A percentile compares a stretch with the other conserved stretches of the same genome.
Conservation (phyloP, 2,888 invertebrate species). For the Cremastinae sp. region DNA sequence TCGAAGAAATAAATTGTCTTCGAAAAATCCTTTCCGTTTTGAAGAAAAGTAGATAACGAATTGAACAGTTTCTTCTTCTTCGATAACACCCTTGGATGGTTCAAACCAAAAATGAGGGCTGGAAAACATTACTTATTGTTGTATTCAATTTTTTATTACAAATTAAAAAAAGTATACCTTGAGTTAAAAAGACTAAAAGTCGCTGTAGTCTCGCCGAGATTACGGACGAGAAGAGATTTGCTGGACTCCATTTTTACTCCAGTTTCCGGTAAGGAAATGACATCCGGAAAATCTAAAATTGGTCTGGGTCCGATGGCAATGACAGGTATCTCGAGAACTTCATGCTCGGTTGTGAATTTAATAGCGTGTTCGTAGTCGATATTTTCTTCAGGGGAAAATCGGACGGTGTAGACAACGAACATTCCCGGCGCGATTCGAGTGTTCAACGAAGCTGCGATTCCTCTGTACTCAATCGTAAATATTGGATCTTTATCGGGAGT, state of each 20-base stretch:
- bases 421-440: conserved; percentile 87
- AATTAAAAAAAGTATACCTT: conserved; percentile 73
- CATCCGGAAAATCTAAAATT: conserved; percentile 83
- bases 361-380: conserved; percentile 83
- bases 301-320: conserved; percentile 83
- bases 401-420: conserved; percentile 83
- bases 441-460: conserved; percentile 74
- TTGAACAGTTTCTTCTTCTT: conserved; percentile 80
- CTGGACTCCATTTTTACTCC: conserved; percentile 81
- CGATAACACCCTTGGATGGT: conserved; percentile 82
- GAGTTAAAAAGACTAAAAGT: conserved; percentile 80
- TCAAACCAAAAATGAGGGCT: conserved; percentile 81
- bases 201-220: conserved; percentile 81
- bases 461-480: conserved; percentile 81
- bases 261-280: conserved; percentile 81
- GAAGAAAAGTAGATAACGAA: conserved; percentile 82
- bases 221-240: conserved; percentile 82
- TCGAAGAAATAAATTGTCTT: conserved; percentile 76
- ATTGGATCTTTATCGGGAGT: conserved; percentile 81
- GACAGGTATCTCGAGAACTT: conserved; percentile 83
- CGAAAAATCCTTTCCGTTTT: conserved; percentile 79
- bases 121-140: background rate
- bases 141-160: background rate
- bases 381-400: conserved; percentile 83
- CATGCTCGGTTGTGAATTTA: conserved; percentile 81